These are phyloP conservation scores for Heliocidaris erythrogramma DNA, from an alignment of 35 echinoderm and acorn worm species.

Conservation along the genomic window DNA sequence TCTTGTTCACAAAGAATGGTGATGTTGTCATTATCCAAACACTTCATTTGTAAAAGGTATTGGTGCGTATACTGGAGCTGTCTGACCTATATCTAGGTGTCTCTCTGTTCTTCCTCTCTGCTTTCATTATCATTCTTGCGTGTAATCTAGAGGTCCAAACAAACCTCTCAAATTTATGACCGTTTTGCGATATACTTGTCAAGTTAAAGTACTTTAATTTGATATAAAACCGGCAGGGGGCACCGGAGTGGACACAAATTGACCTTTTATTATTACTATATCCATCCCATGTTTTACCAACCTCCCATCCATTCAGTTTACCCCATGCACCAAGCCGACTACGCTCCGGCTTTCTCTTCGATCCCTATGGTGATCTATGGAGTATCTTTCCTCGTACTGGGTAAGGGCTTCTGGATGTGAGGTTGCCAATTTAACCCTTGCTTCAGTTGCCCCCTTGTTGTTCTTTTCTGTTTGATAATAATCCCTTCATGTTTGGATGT, in stretches of 20 bases:
- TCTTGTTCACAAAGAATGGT: not conserved
- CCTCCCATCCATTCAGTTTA: conserved; percentile 23
- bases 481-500: not conserved
- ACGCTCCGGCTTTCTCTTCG: conserved; percentile 46
- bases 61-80: not conserved
- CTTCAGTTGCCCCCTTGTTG: not conserved
- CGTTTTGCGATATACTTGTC: no score
- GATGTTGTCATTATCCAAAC: not conserved
- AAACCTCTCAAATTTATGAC: no score
- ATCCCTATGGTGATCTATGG: conserved; percentile 67
- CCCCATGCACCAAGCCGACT: not conserved
- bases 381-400: conserved; percentile 56
- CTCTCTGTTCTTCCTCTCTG: not conserved
- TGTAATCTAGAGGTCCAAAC: no score
- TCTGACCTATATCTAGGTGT: not conserved
- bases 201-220: no score
- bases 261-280: not conserved
- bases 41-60: not conserved
- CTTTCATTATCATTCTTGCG: no score
- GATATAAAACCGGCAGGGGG: no score
- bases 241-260: no score
- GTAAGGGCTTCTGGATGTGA: conserved; percentile 58
- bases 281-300: conserved; percentile 30
- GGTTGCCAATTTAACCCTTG: not conserved
- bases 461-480: not conserved